A percentile compares a stretch with the other conserved stretches of the same genome.
Evolutionary conservation across 2,888 invertebrate genomes (phyloP).

Genomic region (Drosophila paramelanica): DNA sequence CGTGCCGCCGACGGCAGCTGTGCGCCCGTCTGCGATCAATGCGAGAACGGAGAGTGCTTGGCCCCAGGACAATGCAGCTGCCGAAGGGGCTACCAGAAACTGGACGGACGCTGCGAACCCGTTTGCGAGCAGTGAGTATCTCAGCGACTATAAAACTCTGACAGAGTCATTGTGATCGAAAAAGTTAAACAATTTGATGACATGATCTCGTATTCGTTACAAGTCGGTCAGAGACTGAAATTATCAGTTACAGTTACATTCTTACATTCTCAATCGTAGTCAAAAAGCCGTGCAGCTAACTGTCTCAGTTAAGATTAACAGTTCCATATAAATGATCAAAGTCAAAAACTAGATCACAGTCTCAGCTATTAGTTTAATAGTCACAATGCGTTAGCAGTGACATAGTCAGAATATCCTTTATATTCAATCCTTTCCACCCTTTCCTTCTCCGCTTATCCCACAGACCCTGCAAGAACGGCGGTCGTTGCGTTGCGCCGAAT

Average conservation of each 20-base stretch:
- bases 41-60: slow-evolving; percentile 87
- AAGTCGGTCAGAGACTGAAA: background rate
- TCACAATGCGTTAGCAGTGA: background rate
- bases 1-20: slow-evolving; percentile 76
- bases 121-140: slow-evolving; percentile 78
- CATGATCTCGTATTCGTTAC: background rate
- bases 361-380: no score
- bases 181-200: no score
- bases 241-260: background rate
- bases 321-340: no score
- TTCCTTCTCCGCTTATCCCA: background rate
- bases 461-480: slow-evolving; percentile 84
- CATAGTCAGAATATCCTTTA: no score
- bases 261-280: background rate
- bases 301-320: no score
- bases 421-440: background rate
- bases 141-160: no score
- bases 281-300: no score
- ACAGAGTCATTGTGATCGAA: no score
- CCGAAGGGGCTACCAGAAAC: slow-evolving; percentile 86
- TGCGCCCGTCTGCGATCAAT: slow-evolving; percentile 84
- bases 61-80: slow-evolving; percentile 88
- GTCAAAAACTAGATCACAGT: background rate
- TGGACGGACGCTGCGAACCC: slow-evolving; percentile 83
- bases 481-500: slow-evolving; percentile 84